Conservation (phyloP, 30 jellyfish, hydroid and myxozoan species). For the Aurelia aurita complex sp. Pacific region DNA sequence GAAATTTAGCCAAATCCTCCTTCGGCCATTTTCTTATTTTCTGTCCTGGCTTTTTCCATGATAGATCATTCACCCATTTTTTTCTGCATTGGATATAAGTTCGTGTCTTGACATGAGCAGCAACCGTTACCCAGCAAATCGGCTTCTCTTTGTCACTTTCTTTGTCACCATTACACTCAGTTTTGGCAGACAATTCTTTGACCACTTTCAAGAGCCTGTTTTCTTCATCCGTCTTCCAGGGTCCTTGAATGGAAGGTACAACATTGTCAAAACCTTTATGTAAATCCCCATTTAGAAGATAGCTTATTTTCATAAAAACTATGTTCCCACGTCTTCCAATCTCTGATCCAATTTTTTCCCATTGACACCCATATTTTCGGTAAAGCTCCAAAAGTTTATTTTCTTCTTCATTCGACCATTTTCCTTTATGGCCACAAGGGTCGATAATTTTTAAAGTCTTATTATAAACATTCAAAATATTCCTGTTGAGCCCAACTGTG, state of each 20-base stretch:
- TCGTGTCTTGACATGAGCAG: conserved; percentile 35
- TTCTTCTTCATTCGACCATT: conserved; percentile 25
- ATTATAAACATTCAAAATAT: background rate
- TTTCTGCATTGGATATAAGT: conserved; percentile 14
- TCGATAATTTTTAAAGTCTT: conserved; percentile 10
- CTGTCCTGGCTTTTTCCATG: conserved; percentile 16
- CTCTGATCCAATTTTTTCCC: conserved; percentile 36
- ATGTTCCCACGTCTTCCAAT: conserved; percentile 39
- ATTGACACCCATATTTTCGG: conserved; percentile 28
- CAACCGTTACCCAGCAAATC: conserved; percentile 27
- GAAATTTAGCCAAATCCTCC: background rate
- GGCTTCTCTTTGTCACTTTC: background rate
- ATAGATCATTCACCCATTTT: conserved; percentile 29
- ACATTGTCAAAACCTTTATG: too few species aligned
- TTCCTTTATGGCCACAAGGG: conserved; percentile 44
- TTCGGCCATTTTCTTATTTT: conserved; percentile 21
- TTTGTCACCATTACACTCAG: background rate
- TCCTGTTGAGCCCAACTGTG: conserved; percentile 47
- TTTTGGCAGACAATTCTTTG: background rate
- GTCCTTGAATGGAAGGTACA: background rate
- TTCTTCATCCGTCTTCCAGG: background rate
- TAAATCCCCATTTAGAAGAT: too few species aligned
- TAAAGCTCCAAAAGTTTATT: background rate
- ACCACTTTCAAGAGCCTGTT: background rate
- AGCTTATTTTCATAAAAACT: background rate